Base-by-base conservation (phyloP, 2,888 invertebrate genomes). In the Punctoribates punctum region DNA sequence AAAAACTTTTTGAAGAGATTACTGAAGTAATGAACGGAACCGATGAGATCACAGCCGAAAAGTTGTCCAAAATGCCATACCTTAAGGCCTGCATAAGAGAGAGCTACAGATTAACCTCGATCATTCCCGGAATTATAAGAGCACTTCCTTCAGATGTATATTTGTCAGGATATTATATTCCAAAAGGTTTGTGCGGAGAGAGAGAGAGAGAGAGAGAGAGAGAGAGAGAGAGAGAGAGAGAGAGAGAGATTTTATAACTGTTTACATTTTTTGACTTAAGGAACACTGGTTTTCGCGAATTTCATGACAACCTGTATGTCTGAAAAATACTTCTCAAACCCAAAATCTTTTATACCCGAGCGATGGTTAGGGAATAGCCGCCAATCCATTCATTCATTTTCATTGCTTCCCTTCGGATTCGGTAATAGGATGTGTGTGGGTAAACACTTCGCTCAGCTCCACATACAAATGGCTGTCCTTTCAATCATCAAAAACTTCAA, bases 1-100 rank as follows among this genome's bases (percentile, higher is more conserved):
- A 91, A 81, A 91, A 90, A 82, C 87, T 94, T 81, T 88, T 90
- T 75, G 87, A 90, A 80, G 94, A 94, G 83, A 25, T 82, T 0
- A 65, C 29, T 17, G 46, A 65, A 9, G 85, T 93, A 23, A 79
- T 84, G 48, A 38, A 38, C 20, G 54, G 70, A 5, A 54, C 62
- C 25, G 62, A 77, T 38, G 57, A 75, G 1, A 81, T 87, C 1
- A 84, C 84, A 5, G 80, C 83, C 20, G 83, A 85, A 17, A 80
- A 81, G 25, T 79, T 86, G 34, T 81, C 82, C 54, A 81, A 83
- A 51, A 79, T 86, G 57, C 82, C 83, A 0, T 89, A 89, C 80
- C 82, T 90, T 13, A 87, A 86, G 81, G 89, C 89, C 1, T 88
- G 88, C 79, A 83, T 90, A 5, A 90, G 89, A 81, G 90, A 90